phyloP scores from a whole-genome alignment of 2,113 vertebrate species.

The Sinocyclocheilus grahami region DNA sequence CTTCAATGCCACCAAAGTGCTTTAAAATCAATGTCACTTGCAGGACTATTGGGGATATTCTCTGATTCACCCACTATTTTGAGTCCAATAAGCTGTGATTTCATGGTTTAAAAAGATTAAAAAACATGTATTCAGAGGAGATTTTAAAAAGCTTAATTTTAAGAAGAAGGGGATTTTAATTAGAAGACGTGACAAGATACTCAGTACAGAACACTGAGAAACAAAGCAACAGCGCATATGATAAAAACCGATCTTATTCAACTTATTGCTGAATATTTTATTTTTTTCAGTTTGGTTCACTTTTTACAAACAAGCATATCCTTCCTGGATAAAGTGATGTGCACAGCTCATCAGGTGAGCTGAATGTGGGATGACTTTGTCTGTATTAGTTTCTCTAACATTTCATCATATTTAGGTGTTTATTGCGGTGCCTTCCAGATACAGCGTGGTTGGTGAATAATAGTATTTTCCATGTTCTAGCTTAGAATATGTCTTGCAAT shows the following conservation, averaged over 20 bases:
- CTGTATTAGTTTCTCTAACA: constrained; percentile 10
- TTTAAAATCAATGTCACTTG: constrained; percentile 2
- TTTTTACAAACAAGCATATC: neutral
- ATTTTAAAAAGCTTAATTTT: neutral
- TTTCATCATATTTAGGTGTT: constrained; percentile 5
- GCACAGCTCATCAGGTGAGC: neutral
- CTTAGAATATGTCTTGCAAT: neutral
- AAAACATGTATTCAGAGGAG: neutral
- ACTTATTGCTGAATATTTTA: neutral
- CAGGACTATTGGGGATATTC: neutral
- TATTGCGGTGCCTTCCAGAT: neutral
- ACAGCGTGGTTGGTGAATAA: neutral
- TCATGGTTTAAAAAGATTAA: neutral
- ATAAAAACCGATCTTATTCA: neutral
- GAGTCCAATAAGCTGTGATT: neutral
- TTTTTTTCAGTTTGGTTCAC: neutral
- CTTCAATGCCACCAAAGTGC: constrained; percentile 13
- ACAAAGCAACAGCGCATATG: too few species aligned
- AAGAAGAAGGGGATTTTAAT: too few species aligned
- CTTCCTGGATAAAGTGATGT: neutral
- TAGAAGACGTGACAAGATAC: too few species aligned
- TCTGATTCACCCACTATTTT: neutral
- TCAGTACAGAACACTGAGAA: too few species aligned
- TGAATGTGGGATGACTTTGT: neutral
- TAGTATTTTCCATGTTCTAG: neutral